A percentile compares a stretch with the other conserved stretches of the same genome.
Conservation (phyloP, 2,888 invertebrate genomes). For the Pterostichus niger region DNA sequence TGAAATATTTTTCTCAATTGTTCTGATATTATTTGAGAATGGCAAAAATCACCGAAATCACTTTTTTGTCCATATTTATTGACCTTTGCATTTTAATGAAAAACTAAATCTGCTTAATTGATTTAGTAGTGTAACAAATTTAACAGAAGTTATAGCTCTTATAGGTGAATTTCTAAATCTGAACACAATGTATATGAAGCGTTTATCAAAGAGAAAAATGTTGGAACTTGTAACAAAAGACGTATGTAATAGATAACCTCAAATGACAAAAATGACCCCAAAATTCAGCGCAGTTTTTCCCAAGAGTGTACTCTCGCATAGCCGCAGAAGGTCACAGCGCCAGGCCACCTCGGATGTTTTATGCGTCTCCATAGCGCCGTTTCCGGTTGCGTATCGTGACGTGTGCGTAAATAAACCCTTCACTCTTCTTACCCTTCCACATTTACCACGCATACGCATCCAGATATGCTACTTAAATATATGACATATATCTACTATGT, state of each 20-base stretch:
- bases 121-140: too few species aligned
- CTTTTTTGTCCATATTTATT: too few species aligned
- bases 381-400: slow-evolving; percentile 50
- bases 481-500: neutral
- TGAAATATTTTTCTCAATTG: too few species aligned
- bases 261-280: slow-evolving; percentile 21
- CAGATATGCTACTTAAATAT: neutral
- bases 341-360: slow-evolving; percentile 32
- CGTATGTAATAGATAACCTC: neutral
- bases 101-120: too few species aligned
- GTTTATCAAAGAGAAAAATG: slow-evolving; percentile 6
- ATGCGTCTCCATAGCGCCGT: slow-evolving; percentile 46
- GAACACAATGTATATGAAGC: neutral
- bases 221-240: slow-evolving; percentile 17
- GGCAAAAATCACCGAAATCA: too few species aligned
- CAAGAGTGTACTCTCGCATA: neutral
- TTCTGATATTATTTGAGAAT: too few species aligned
- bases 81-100: too few species aligned
- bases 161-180: too few species aligned
- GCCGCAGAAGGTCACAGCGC: slow-evolving; percentile 9
- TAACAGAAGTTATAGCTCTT: too few species aligned
- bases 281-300: slow-evolving; percentile 14
- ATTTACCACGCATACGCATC: neutral
- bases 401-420: slow-evolving; percentile 31
- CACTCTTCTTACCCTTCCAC: neutral